A percentile compares a stretch with the other conserved stretches of the same genome.
phyloP scores from a whole-genome alignment of 2,888 invertebrate genomes.

The Deroplatys truncata region DNA sequence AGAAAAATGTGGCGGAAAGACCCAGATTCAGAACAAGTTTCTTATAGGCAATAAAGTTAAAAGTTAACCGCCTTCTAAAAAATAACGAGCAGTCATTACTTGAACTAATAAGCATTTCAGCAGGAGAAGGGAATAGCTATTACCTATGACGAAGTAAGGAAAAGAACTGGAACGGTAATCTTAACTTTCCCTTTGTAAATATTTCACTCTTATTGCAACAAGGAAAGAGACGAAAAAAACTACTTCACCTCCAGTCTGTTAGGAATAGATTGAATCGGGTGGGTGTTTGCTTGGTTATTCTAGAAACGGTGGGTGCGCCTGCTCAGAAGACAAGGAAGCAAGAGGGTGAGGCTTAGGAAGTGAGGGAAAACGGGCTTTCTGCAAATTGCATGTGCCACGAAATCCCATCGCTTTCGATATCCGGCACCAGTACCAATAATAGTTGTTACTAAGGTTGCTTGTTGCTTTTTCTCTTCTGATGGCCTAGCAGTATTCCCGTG shows the following conservation, averaged over 20 bases:
- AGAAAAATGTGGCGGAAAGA: too few species aligned
- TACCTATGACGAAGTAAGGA: background rate
- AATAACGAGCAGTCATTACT: too few species aligned
- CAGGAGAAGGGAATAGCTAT: background rate
- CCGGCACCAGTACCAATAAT: background rate
- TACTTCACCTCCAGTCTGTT: background rate
- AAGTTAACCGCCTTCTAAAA: too few species aligned
- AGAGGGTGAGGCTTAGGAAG: background rate
- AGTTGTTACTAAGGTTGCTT: background rate
- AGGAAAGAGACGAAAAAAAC: background rate
- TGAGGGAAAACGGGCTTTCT: background rate
- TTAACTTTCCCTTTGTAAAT: background rate
- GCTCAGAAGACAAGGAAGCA: background rate
- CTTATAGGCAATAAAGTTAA: too few species aligned
- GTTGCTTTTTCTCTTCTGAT: background rate
- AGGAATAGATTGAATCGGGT: background rate
- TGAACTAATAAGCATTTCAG: background rate
- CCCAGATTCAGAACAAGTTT: too few species aligned
- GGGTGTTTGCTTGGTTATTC: background rate
- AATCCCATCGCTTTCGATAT: constrained; percentile 9
- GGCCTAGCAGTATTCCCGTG: background rate
- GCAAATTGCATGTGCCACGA: constrained; percentile 10
- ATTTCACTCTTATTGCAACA: background rate
- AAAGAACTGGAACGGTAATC: background rate
- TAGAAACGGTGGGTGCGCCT: background rate